phyloP scores from a whole-genome alignment of 2,113 vertebrate species.

The Lethenteron camtschaticum region DNA sequence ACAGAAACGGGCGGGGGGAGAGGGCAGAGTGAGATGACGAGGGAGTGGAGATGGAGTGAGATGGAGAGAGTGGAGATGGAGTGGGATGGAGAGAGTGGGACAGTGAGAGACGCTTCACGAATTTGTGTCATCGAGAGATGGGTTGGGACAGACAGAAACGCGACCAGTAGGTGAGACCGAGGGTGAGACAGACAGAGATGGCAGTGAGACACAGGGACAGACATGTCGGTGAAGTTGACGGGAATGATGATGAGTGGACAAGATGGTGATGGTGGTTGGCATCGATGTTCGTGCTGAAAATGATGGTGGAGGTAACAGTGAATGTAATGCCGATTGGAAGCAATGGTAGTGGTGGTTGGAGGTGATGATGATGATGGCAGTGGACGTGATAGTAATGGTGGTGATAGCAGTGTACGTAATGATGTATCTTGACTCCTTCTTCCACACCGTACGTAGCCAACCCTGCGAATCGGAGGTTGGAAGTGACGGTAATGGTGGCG shows the following conservation, averaged over 20 bases:
- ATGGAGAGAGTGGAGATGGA: not conserved
- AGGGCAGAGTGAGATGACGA: not conserved
- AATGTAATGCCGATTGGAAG: not conserved
- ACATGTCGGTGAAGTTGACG: too few relatives aligned
- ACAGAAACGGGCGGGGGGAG: too few relatives aligned
- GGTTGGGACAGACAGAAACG: not conserved
- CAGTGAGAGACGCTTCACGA: not conserved
- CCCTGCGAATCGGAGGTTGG: too few relatives aligned
- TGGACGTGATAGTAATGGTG: too few relatives aligned
- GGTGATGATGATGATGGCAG: too few relatives aligned
- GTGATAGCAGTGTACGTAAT: too few relatives aligned
- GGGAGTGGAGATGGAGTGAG: not conserved
- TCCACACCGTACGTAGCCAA: too few relatives aligned
- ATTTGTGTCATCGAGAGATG: not conserved
- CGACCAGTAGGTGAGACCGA: not conserved
- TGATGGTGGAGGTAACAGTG: not conserved
- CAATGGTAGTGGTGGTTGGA: not conserved
- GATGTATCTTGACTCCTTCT: too few relatives aligned
- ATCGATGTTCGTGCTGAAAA: not conserved
- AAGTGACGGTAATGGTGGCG: too few relatives aligned
- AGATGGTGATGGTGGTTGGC: too few relatives aligned
- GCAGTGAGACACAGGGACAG: not conserved
- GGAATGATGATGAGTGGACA: too few relatives aligned
- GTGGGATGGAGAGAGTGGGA: not conserved
- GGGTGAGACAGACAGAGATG: not conserved